Conservation (phyloP, 2,888 invertebrate genomes). For the Cheilosia variabilis region DNA sequence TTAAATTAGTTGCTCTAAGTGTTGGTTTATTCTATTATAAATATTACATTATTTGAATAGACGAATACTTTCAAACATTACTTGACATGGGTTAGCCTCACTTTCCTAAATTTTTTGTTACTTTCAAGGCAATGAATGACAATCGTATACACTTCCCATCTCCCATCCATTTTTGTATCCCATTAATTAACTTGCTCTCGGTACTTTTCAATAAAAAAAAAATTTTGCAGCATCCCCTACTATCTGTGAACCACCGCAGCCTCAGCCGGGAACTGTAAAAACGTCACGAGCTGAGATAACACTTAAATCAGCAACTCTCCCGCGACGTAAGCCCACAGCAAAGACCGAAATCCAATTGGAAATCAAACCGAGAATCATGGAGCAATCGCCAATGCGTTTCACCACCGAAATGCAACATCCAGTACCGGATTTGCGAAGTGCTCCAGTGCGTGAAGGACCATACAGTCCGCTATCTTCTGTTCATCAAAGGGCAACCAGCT, state of each 20-base stretch:
- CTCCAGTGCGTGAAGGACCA: constrained; percentile 82
- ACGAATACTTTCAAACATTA: not conserved
- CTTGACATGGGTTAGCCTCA: constrained; percentile 6
- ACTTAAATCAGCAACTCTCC: constrained; percentile 88
- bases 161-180: constrained; percentile 44
- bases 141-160: constrained; percentile 44
- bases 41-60: constrained; percentile 7
- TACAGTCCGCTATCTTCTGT: constrained; percentile 81
- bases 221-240: constrained; percentile 58
- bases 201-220: constrained; percentile 3
- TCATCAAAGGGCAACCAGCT: constrained; percentile 85
- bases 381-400: constrained; percentile 84
- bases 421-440: constrained; percentile 83
- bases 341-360: constrained; percentile 87
- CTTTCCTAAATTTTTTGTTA: constrained; percentile 8
- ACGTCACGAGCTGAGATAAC: constrained; percentile 88
- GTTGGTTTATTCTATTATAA: not conserved
- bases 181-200: not conserved
- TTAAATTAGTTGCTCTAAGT: not conserved
- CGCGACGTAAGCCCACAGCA: constrained; percentile 87
- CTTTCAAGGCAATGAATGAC: constrained; percentile 13
- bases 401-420: constrained; percentile 87
- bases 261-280: constrained; percentile 82
- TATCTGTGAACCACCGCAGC: constrained; percentile 45
- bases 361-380: constrained; percentile 83